Percentiles rank a stretch among this genome's conserved stretches.
phyloP scores from a whole-genome alignment of 2,113 vertebrate genomes.

The Amphiprion ocellaris region DNA sequence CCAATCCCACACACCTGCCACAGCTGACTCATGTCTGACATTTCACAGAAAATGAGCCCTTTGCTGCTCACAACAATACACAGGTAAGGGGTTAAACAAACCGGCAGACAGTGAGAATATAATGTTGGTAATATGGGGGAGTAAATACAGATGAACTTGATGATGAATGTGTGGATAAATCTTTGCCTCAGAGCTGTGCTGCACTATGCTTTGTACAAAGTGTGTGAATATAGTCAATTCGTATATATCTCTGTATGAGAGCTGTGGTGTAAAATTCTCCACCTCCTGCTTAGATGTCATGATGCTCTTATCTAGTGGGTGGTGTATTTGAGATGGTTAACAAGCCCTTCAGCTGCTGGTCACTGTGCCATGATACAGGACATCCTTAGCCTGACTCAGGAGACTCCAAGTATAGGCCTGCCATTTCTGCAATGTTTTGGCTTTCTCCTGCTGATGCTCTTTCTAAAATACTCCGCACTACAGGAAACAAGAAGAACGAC shows the following conservation, averaged over 20 bases:
- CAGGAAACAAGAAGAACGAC: too few species aligned
- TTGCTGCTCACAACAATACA: constrained; percentile 54
- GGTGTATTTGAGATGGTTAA: constrained; percentile 39
- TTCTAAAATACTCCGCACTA: too few species aligned
- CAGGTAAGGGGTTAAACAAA: constrained; percentile 64
- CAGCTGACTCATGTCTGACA: constrained; percentile 70
- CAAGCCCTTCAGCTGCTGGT: constrained; percentile 32
- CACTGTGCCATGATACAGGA: constrained; percentile 37
- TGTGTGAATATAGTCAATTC: neutral
- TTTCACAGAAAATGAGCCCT: constrained; percentile 68
- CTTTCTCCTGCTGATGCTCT: too few species aligned
- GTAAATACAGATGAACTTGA: constrained; percentile 47
- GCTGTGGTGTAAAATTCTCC: neutral
- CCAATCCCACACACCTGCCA: constrained; percentile 70
- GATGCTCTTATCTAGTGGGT: constrained; percentile 1
- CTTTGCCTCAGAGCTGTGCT: constrained; percentile 12
- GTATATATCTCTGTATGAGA: neutral
- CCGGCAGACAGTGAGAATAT: constrained; percentile 44
- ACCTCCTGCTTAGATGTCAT: constrained; percentile 3
- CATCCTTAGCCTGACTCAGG: neutral
- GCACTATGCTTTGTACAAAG: neutral
- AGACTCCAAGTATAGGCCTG: too few species aligned
- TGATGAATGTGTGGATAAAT: constrained; percentile 41
- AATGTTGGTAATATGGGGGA: constrained; percentile 26
- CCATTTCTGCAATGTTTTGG: too few species aligned